Conservation (phyloP, 2,797 vertebrate species). For the Fistularia tabacaria region DNA sequence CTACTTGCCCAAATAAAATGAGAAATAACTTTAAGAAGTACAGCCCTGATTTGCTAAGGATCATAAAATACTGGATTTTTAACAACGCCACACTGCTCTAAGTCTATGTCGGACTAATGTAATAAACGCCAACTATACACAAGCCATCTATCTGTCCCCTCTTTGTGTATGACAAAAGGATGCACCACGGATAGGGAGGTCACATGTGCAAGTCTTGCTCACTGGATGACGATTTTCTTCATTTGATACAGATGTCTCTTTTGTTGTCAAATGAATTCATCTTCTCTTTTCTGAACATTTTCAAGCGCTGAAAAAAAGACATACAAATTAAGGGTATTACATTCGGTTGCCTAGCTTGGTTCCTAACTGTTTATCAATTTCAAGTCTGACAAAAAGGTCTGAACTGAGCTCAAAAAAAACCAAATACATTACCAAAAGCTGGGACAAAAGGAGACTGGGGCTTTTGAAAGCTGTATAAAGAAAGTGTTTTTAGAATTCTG, state of each 20-base stretch:
- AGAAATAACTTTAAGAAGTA: too few relatives aligned
- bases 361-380: constrained; percentile 3
- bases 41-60: too few relatives aligned
- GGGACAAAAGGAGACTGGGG: constrained; percentile 4
- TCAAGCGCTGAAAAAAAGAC: constrained; percentile 18
- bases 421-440: constrained; percentile 1
- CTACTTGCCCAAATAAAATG: too few relatives aligned
- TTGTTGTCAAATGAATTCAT: constrained; percentile 14
- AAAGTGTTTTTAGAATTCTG: constrained; percentile 6
- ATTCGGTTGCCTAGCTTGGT: constrained; percentile 13
- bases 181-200: constrained; percentile 9
- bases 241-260: constrained; percentile 5
- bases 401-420: constrained; percentile 7
- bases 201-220: constrained; percentile 8
- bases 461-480: constrained; percentile 18
- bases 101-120: constrained; percentile 3
- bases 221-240: constrained; percentile 13
- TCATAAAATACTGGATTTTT: too few relatives aligned
- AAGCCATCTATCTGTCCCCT: background rate
- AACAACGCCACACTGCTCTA: too few relatives aligned
- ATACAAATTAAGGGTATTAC: constrained; percentile 4
- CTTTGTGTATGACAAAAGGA: constrained; percentile 31
- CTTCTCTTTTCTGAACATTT: constrained; percentile 17
- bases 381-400: constrained; percentile 20
- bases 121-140: constrained; percentile 3